Evolutionary conservation across 2,797 vertebrate species (phyloP).

Genomic region (Anniella stebbinsi): DNA sequence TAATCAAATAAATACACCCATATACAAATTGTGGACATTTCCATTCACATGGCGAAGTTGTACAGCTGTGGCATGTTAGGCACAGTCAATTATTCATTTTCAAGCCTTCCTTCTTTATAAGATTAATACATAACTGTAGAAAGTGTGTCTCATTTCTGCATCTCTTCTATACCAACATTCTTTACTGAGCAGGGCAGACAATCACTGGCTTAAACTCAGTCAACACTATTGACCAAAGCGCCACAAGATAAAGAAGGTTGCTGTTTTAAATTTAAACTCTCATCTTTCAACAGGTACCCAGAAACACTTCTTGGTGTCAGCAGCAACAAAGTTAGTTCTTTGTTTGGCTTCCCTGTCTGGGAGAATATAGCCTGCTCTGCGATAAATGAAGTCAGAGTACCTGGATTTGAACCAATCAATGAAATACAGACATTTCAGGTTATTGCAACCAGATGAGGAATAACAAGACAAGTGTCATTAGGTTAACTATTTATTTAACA

Average conservation of each 20-base stretch:
- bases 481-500: too few species aligned
- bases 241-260: slow-evolving; percentile 14
- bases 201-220: not conserved
- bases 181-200: not conserved
- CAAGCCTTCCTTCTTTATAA: not conserved
- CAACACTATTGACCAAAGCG: not conserved
- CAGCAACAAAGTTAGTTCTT: not conserved
- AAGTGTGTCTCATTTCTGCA: not conserved
- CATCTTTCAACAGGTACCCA: slow-evolving; percentile 29
- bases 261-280: slow-evolving; percentile 4
- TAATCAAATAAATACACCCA: not conserved
- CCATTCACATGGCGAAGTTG: not conserved
- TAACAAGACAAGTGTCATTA: too few species aligned
- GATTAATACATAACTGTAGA: not conserved
- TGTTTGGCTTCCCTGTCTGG: not conserved
- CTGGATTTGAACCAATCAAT: not conserved
- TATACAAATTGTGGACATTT: not conserved
- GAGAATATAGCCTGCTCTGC: not conserved
- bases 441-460: too few species aligned
- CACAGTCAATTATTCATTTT: slow-evolving; percentile 9
- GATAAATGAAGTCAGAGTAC: not conserved
- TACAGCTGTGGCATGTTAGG: not conserved
- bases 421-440: not conserved
- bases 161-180: slow-evolving; percentile 1
- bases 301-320: slow-evolving; percentile 1